These are phyloP conservation scores for Ophioderma brevispina DNA, from an alignment of 35 echinoderm and acorn worm genomes.

Conservation along the genomic window DNA sequence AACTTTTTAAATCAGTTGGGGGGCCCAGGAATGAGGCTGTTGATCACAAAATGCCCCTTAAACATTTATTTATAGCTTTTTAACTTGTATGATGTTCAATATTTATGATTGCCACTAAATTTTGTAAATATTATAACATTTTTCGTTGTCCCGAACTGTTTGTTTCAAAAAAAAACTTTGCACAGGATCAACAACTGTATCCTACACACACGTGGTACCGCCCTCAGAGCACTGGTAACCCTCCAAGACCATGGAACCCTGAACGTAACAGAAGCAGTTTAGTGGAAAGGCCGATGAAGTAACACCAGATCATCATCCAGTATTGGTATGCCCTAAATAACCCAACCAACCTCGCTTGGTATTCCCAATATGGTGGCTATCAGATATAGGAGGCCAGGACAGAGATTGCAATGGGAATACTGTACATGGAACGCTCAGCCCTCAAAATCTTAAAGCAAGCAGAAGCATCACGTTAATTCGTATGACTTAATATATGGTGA, in stretches of 20 bases:
- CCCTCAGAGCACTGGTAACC: conserved; percentile 92
- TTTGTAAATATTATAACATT: no score
- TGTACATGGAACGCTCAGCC: conserved; percentile 94
- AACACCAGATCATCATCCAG: conserved; percentile 87
- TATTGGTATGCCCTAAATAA: conserved; percentile 85
- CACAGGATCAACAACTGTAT: no score
- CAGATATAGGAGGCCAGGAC: conserved; percentile 87
- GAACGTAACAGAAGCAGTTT: conserved; percentile 80
- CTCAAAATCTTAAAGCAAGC: conserved; percentile 65
- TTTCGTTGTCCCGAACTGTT: no score
- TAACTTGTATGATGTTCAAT: no score
- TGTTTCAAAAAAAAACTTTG: no score
- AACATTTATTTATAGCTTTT: no score
- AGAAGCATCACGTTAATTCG: no score
- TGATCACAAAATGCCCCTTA: no score
- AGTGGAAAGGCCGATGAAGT: conserved; percentile 84
- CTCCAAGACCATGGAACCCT: conserved; percentile 78
- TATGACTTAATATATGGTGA: no score
- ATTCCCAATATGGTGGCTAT: conserved; percentile 87
- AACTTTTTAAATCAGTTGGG: no score
- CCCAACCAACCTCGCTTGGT: conserved; percentile 86
- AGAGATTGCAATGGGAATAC: conserved; percentile 90
- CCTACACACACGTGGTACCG: conserved; percentile 10
- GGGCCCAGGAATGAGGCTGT: no score
- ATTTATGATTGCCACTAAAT: no score